Evolutionary conservation across 2,888 invertebrate species (phyloP), one percentile per base, ranked within the genome.

Genomic region (Druceiella hillmani): DNA sequence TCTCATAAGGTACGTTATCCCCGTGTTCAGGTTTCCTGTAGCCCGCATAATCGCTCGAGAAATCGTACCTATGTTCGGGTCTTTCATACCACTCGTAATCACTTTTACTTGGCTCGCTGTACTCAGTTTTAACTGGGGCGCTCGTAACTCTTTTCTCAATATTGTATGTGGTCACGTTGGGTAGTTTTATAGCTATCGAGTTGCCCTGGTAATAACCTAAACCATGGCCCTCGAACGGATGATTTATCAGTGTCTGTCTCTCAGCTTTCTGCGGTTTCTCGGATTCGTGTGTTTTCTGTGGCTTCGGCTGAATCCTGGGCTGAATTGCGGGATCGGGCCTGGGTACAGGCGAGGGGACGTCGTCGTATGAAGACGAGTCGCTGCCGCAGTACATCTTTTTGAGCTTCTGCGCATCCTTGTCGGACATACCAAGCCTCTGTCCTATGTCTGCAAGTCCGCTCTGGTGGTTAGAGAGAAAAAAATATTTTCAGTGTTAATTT

Each of bases 311-410:
- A n/a, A n/a, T n/a, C n/a, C n/a, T n/a, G n/a, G n/a, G n/a, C n/a
- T n/a, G n/a, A n/a, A n/a, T n/a, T n/a, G n/a, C n/a, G n/a, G n/a
- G n/a, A n/a, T n/a, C n/a, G n/a, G n/a, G n/a, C n/a, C n/a, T n/a
- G n/a, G n/a, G n/a, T n/a, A n/a, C n/a, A n/a, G n/a, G n/a, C n/a
- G n/a, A n/a, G n/a, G n/a, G n/a, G n/a, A 44, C 44, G 14, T 58
- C 50, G 20, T 46, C 48, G 24, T 49, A 52, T 13, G 17, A 26
- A 36, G 59, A 58, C 5, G 58, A 59, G 43, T 64, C 62, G 4
- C 60, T 57, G 32, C 68, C 66, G 41, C 70, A 70, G 50, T 79
- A 79, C 79, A 79, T 78, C 52, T 62, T 65, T 44, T 74, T 72
- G 7, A 79, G 54, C 54, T 79, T 79, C 44, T 62, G 53, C 4